Evolutionary conservation across 2,888 invertebrate genomes (phyloP), one percentile per base, ranked within the genome.

Genomic region (Mallateleia sp.): DNA sequence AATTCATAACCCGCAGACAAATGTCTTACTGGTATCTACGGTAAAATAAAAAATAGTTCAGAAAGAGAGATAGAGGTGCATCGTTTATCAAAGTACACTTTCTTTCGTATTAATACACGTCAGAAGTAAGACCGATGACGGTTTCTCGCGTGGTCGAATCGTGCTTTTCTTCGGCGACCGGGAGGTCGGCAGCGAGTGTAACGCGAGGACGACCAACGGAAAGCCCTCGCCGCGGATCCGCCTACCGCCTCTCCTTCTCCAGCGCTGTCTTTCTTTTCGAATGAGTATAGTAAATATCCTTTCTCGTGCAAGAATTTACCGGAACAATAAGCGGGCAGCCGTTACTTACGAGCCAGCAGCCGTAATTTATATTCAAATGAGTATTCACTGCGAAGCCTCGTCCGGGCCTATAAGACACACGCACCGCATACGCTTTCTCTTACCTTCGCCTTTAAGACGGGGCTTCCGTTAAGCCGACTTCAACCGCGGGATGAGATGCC

Each of bases 351-450:
- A 87, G 89, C 88, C 88, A 83, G 89, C 89, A 81, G 87, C 89
- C 91, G 91, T 92, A 92, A 92, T 93, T 93, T 92, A 93, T 91
- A 92, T 93, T 93, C 91, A 92, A 92, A 92, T 92, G 91, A 92
- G 91, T 88, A 91, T 90, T 87, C 88, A 89, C 88, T 88, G 90
- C 89, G 85, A 77, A 88, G 88, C 81, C 89, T 83, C 88, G 89
- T 88, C 69, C 84, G 62, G 56, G 62, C 60, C 80, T 80, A 60
- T 79, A 69, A 81, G 79, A 75, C 69, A 58, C 72, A 81, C 83
- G 82, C 75, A 74, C 69, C 54, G 54, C 80, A 56, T 25, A 60
- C 67, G 69, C 77, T 74, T 75, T 87, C 71, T 80, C 83, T 83
- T 58, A 58, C 20, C 34, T 66, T 86, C 32, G 77, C 82, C 22